Evolutionary conservation across 2,113 vertebrate genomes (phyloP).

Genomic region (Merops nubicus): DNA sequence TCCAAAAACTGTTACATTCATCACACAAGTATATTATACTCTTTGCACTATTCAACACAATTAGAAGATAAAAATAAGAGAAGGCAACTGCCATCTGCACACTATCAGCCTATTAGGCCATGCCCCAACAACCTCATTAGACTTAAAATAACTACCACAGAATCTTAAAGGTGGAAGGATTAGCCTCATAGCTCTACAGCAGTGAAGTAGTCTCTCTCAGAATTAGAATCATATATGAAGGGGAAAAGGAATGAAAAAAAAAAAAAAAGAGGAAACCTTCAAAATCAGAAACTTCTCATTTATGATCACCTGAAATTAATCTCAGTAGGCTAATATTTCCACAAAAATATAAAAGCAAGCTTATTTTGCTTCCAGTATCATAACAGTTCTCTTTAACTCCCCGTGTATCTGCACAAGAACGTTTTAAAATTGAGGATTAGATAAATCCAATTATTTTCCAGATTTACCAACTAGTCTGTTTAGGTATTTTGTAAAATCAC

Average conservation of each 20-base stretch:
- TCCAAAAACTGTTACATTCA: background rate
- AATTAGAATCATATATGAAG: background rate
- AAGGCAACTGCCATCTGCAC: constrained; percentile 51
- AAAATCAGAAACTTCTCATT: background rate
- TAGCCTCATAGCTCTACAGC: constrained; percentile 8
- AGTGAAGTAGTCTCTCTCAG: background rate
- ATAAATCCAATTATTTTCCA: constrained; percentile 38
- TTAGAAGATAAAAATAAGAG: constrained; percentile 48
- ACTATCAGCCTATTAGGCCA: constrained; percentile 57
- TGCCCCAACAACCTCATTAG: constrained; percentile 59
- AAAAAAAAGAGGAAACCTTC: background rate
- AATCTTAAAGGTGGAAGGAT: constrained; percentile 55
- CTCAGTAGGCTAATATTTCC: background rate
- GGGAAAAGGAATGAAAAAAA: rapidly evolving
- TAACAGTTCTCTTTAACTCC: background rate
- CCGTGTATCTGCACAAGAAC: rapidly evolving
- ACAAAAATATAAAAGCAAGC: background rate
- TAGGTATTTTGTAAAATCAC: background rate
- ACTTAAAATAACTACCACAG: constrained; percentile 65
- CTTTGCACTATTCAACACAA: background rate
- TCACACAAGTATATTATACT: constrained; percentile 24
- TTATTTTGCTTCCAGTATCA: background rate
- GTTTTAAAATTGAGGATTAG: constrained; percentile 5
- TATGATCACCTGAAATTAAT: background rate
- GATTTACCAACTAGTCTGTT: background rate